Percentiles rank a stretch among this genome's conserved stretches.
phyloP scores from a whole-genome alignment of 2,888 invertebrate genomes.

The Cosmorhoe ocellata region DNA sequence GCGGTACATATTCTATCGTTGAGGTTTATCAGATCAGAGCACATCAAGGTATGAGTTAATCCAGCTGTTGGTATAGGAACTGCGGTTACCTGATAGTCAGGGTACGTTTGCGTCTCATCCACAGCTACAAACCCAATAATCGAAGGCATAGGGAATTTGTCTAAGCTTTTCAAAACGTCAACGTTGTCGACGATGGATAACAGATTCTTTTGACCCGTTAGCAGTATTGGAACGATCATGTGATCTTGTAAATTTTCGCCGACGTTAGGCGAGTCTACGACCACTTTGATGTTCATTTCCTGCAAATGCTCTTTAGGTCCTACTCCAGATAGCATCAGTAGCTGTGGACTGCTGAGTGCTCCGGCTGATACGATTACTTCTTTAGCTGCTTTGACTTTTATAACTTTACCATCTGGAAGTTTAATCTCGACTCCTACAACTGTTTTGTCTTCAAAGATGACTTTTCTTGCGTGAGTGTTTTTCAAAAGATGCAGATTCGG shows the following conservation, averaged over 20 bases:
- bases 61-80: conserved; percentile 41
- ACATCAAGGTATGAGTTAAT: conserved; percentile 38
- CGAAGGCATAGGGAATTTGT: conserved; percentile 45
- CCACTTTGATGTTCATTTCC: conserved; percentile 42
- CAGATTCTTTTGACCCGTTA: conserved; percentile 39
- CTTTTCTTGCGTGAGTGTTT: conserved; percentile 46
- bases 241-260: conserved; percentile 61
- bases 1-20: conserved; percentile 43
- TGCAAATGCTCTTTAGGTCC: conserved; percentile 53
- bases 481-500: conserved; percentile 50
- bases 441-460: conserved; percentile 42
- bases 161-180: conserved; percentile 36
- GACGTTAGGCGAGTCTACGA: conserved; percentile 48
- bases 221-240: conserved; percentile 41
- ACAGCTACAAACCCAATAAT: conserved; percentile 48
- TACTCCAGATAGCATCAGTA: conserved; percentile 63
- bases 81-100: conserved; percentile 51
- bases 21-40: conserved; percentile 39
- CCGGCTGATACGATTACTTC: conserved; percentile 61
- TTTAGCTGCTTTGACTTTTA: conserved; percentile 40
- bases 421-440: conserved; percentile 51
- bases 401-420: conserved; percentile 32
- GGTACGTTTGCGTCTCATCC: conserved; percentile 44
- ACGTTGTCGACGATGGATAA: conserved; percentile 34
- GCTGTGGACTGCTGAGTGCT: conserved; percentile 53